These are phyloP conservation scores for Lagria hirta DNA, from an alignment of 2,888 invertebrate species.

Conservation along the genomic window DNA sequence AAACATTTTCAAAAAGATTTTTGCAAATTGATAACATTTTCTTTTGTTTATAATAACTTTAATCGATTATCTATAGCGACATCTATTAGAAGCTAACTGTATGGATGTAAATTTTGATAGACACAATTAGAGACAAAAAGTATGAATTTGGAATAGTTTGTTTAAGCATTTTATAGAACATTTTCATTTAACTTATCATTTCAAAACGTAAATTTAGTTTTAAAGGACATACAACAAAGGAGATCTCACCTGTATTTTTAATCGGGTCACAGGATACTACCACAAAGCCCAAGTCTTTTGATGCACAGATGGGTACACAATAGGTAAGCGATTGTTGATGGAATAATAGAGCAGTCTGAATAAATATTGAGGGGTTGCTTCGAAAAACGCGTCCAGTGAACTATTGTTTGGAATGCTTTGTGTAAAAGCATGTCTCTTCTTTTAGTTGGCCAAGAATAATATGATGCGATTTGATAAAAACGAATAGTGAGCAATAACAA, in stretches of 20 bases:
- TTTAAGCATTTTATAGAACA: no score
- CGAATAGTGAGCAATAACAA: no score
- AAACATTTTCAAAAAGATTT: no score
- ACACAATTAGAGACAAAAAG: no score
- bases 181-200: no score
- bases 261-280: constrained; percentile 36
- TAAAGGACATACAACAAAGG: no score
- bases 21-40: no score
- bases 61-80: no score
- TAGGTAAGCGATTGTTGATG: constrained; percentile 50
- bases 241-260: constrained; percentile 23
- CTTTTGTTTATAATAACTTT: no score
- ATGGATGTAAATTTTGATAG: no score
- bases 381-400: constrained; percentile 41
- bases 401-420: constrained; percentile 40
- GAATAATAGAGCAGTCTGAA: constrained; percentile 53
- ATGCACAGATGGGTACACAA: constrained; percentile 52
- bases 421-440: constrained; percentile 41
- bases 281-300: constrained; percentile 32
- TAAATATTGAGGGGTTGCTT: constrained; percentile 45
- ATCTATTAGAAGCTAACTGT: no score
- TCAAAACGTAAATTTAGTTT: constrained; percentile 12
- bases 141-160: no score
- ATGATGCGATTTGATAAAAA: constrained; percentile 42
- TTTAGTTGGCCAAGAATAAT: constrained; percentile 43